Evolutionary conservation across 2,888 invertebrate species (phyloP).

Genomic region (Pterobdella sp.): DNA sequence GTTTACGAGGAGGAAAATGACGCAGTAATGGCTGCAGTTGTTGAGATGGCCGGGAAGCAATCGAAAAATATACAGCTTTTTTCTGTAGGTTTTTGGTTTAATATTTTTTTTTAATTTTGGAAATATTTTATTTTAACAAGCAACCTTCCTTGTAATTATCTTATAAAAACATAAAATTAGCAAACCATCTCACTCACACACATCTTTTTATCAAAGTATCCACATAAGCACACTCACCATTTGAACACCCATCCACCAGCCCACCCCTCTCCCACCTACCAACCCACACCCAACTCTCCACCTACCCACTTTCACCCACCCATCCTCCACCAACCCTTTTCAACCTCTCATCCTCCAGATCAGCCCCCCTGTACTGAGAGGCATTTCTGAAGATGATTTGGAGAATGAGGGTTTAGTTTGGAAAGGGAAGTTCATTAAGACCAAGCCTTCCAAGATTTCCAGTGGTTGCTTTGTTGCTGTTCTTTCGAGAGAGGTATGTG

Average conservation of each 20-base stretch:
- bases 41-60: conserved; percentile 40
- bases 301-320: background rate
- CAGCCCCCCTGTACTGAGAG: conserved; percentile 46
- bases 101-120: background rate
- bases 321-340: background rate
- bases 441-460: conserved; percentile 42
- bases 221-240: too few relatives aligned
- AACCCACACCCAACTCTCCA: background rate
- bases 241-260: too few relatives aligned
- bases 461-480: conserved; percentile 49
- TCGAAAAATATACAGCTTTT: background rate
- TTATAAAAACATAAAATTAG: background rate
- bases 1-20: conserved; percentile 46
- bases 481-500: conserved; percentile 46
- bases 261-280: background rate
- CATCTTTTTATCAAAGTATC: too few relatives aligned
- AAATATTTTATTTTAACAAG: background rate
- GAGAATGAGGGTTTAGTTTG: conserved; percentile 43
- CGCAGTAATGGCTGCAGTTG: conserved; percentile 41
- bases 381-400: conserved; percentile 43
- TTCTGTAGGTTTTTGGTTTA: background rate
- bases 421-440: conserved; percentile 44
- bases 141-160: background rate
- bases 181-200: too few relatives aligned
- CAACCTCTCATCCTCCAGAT: conserved; percentile 33